Evolutionary conservation across 2,113 vertebrate species (phyloP), one percentile per base, ranked within the genome.

Genomic region (Noctilio leporinus): DNA sequence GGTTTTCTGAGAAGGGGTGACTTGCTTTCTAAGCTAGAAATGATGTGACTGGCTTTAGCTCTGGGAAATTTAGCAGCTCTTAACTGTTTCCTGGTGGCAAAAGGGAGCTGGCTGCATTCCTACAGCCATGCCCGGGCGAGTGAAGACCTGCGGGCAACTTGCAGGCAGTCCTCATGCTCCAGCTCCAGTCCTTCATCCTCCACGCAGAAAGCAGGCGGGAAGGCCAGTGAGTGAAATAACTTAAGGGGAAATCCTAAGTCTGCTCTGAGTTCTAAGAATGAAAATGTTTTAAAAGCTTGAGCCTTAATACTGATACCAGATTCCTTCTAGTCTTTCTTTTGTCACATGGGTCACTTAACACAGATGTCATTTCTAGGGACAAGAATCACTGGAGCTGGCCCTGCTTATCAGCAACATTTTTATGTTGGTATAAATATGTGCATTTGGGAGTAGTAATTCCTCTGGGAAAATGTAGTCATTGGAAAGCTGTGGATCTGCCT

Each of bases 201-300:
- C 3, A 22, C 26, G 4, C 10, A 10, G 35, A n/a, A 26, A 19
- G 35, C 55, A 26, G 38, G 14, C 16, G n/a, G 45, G 16, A 67
- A 49, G 64, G 67, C 26, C 45, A 16, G 14, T 20, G 45, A 8
- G 19, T 16, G 64, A 89, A 49, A 19, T 17, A 33, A 40, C 30
- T 17, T 67, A 53, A 47, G 47, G 26, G 11, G 26, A 83, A 70
- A 53, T 16, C 49, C 16, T 20, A 15, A 17, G 43, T 35, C 57
- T 75, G 9, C 15, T 40, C 30, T 89, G 45, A 47, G 38, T 89
- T 85, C 64, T 81, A 38, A 94, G 86, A 51, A 35, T 70, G 45
- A 77, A 70, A 69, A 26, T 53, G 47, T 43, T 91, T 77, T 59
- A 2, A 76, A 92, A 87, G 30, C 73, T 65, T 28, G 28, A 2